phyloP scores from a whole-genome alignment of 1,140 invertebrate species.

The Ceratitis capitata region DNA sequence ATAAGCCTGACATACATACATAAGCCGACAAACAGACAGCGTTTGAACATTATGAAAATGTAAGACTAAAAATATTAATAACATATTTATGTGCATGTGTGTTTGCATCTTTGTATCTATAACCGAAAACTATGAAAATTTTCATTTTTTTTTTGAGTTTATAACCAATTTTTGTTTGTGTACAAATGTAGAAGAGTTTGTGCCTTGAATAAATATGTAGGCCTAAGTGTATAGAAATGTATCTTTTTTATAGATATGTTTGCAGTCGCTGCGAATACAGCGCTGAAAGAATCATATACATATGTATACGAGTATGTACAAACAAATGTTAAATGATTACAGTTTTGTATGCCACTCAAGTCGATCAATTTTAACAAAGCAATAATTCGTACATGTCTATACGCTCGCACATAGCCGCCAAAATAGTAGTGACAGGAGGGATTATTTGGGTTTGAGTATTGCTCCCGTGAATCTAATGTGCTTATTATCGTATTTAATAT shows the following conservation, averaged over 20 bases:
- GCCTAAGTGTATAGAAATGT: background rate
- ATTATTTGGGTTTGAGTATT: too few species aligned
- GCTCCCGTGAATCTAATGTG: too few species aligned
- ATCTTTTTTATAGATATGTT: background rate
- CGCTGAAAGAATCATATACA: background rate
- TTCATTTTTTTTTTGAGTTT: too few species aligned
- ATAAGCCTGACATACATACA: background rate
- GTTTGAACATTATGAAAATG: background rate
- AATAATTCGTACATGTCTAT: background rate
- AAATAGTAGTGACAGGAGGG: too few species aligned
- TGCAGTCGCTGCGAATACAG: background rate
- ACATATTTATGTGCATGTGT: background rate
- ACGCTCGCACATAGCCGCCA: background rate
- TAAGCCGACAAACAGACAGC: background rate
- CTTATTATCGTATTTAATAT: too few species aligned
- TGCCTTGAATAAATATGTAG: too few species aligned
- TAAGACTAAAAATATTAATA: background rate
- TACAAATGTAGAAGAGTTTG: too few species aligned
- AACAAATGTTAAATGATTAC: background rate
- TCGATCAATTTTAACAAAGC: background rate
- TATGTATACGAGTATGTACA: too few species aligned
- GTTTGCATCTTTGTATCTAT: background rate
- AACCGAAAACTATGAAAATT: background rate
- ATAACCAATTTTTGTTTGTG: background rate
- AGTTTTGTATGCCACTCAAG: slow-evolving; percentile 32